Evolutionary conservation across 2,888 invertebrate genomes (phyloP).

Genomic region (Chrysina gloriosa): DNA sequence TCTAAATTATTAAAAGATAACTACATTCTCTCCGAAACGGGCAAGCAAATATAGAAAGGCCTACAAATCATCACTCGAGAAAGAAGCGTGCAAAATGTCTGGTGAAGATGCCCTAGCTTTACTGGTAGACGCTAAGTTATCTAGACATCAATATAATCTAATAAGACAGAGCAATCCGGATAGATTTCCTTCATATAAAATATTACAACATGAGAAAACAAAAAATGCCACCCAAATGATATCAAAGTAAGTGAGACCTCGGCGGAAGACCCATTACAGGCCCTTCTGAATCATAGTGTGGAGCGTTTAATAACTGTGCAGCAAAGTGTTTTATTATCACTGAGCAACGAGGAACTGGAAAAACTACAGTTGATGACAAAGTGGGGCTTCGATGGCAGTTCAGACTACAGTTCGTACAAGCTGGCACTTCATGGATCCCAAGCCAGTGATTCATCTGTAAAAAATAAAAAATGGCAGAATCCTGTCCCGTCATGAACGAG

Average conservation of each 20-base stretch:
- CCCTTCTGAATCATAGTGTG: slow-evolving; percentile 8
- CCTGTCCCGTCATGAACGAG: slow-evolving; percentile 52
- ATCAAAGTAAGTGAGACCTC: slow-evolving; percentile 38
- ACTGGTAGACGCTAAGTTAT: slow-evolving; percentile 51
- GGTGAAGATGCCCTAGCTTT: slow-evolving; percentile 51
- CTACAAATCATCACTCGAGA: slow-evolving; percentile 37
- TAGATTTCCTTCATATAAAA: slow-evolving; percentile 48
- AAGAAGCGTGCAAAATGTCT: slow-evolving; percentile 44
- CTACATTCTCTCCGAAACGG: slow-evolving; percentile 43
- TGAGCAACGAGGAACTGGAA: slow-evolving; percentile 28
- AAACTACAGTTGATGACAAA: slow-evolving; percentile 35
- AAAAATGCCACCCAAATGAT: background rate
- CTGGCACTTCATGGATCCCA: slow-evolving; percentile 35
- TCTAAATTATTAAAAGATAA: slow-evolving; percentile 46
- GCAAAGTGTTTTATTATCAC: background rate
- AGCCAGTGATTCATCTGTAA: slow-evolving; percentile 48
- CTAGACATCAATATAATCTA: slow-evolving; percentile 51
- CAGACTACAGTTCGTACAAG: slow-evolving; percentile 51
- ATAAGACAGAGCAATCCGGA: slow-evolving; percentile 52
- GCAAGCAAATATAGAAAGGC: slow-evolving; percentile 43
- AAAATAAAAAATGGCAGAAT: slow-evolving; percentile 54
- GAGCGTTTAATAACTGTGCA: slow-evolving; percentile 38
- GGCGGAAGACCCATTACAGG: slow-evolving; percentile 47
- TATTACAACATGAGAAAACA: background rate
- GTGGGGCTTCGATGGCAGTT: slow-evolving; percentile 39